Evolutionary conservation across 1,140 invertebrate genomes (phyloP), one percentile per base, ranked within the genome.

Genomic region (Drosophila arizonae): DNA sequence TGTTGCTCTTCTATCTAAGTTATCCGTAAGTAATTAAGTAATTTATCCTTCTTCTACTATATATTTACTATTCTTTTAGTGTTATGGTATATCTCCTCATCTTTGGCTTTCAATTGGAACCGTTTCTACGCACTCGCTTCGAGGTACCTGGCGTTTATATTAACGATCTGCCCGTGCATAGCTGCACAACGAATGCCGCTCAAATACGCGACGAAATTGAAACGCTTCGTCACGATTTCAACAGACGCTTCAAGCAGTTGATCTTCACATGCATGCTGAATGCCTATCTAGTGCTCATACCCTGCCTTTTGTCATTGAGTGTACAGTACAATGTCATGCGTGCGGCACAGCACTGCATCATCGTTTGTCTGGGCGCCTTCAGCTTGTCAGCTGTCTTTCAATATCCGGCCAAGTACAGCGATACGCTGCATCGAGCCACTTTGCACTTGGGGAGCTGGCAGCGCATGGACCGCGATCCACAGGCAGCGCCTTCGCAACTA

Each of bases 211-310:
- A 95, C 17, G 98, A 99, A 92, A 97, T 98, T 24, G 96, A 97
- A 65, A 93, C 94, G 15, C 90, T 99, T 6, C 95, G 96, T 76
- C 94, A 94, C 21, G 97, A 99, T 91, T 98, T 99, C 79, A 98
- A 98, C 90, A 93, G 94, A 50, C 93, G 97, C 52, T 94, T 98
- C 76, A 98, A 97, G 92, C 96, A 97, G 90, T 95, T 98, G 57
- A 92, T 99, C 4, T 99, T 98, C 88, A 97, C 96, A 82, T 97
- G 97, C 1, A 94, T 98, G 46, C 92, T 97, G 2, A 97, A 96
- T 80, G 96, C 97, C 0, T 99, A 99, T 90, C 98, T 76, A 96
- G 96, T 95, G 64, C 96, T 98, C 90, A 95, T 99, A 24, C 98
- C 98, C 0, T 96, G 97, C 81, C 95, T 95, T 85, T 97, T 98